phyloP scores from a whole-genome alignment of 2,113 vertebrate species.

The mouse (Mus musculus) region GRCm39 chr3:22937001-22937500 shows the following conservation, averaged over 20 bases:
- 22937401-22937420: not conserved
- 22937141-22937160: not conserved
- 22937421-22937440: not conserved
- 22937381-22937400: too few relatives aligned
- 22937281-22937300: not conserved
- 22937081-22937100: not conserved
- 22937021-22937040: constrained; percentile 17
- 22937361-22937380: not conserved
- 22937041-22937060: not conserved
- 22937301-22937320: not conserved
- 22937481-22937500: not conserved
- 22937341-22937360: not conserved
- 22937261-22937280: not conserved
- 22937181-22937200: too few relatives aligned
- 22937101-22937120: not conserved
- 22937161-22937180: not conserved
- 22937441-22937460: not conserved
- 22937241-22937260: not conserved
- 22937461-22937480: not conserved
- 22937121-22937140: not conserved
- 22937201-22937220: not conserved
- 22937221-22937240: not conserved
- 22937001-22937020: not conserved
- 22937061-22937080: not conserved
- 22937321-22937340: not conserved